These are phyloP conservation scores for Anthophora plumipes DNA, from an alignment of 2,888 invertebrate species.

Conservation along the genomic window DNA sequence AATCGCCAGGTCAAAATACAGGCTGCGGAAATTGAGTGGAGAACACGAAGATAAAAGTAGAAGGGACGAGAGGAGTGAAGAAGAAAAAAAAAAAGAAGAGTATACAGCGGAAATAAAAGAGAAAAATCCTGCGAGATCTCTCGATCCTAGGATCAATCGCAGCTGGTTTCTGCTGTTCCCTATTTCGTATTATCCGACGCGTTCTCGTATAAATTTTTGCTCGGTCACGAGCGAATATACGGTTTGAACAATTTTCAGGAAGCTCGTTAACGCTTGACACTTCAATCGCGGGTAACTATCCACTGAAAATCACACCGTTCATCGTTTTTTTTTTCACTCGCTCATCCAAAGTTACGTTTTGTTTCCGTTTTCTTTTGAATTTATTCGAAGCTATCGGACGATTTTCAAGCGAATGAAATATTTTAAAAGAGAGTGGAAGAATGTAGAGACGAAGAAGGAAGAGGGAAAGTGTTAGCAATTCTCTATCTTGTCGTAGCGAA, in stretches of 20 bases:
- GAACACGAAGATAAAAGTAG: conserved; percentile 30
- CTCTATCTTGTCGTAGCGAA: conserved; percentile 12
- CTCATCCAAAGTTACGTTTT: too few relatives aligned
- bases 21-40: conserved; percentile 40
- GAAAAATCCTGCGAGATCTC: too few relatives aligned
- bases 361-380: too few relatives aligned
- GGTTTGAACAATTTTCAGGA: background rate
- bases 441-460: too few relatives aligned
- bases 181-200: conserved; percentile 10
- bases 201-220: conserved; percentile 12
- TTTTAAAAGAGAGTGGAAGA: too few relatives aligned
- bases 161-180: background rate
- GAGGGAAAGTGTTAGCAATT: conserved; percentile 17
- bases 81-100: background rate
- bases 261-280: too few relatives aligned
- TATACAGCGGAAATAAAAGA: too few relatives aligned
- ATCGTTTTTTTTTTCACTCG: too few relatives aligned
- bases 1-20: conserved; percentile 37
- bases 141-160: background rate
- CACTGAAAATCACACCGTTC: too few relatives aligned
- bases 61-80: background rate
- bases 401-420: too few relatives aligned
- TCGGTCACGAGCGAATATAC: background rate
- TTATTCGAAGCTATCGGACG: too few relatives aligned
- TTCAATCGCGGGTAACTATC: too few relatives aligned